Evolutionary conservation across 35 echinoderm and acorn worm species (phyloP).

Genomic region (Heliocidaris tuberculata): DNA sequence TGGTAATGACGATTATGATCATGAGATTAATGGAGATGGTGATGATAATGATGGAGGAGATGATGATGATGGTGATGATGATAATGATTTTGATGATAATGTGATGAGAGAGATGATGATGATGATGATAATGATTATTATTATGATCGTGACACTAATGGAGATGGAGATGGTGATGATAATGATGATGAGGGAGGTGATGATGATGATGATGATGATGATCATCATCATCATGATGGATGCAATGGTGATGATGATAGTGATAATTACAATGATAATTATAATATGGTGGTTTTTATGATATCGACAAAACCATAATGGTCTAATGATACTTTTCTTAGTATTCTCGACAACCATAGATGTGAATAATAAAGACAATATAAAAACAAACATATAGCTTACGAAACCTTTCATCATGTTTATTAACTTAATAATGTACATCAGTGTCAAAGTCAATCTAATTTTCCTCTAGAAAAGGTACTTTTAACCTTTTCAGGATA

Average conservation of each 20-base stretch:
- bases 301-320: too few relatives aligned
- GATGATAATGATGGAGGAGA: background rate
- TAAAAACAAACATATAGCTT: too few relatives aligned
- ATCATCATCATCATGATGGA: background rate
- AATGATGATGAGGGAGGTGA: background rate
- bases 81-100: background rate
- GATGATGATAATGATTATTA: background rate
- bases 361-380: too few relatives aligned
- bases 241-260: background rate
- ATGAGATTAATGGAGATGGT: background rate
- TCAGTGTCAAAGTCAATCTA: too few relatives aligned
- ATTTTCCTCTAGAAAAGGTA: too few relatives aligned
- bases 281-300: background rate
- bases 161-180: constrained; percentile 16
- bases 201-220: background rate
- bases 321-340: too few relatives aligned
- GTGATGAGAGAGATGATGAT: background rate
- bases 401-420: too few relatives aligned
- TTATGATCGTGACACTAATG: background rate
- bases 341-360: too few relatives aligned
- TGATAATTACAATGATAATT: background rate
- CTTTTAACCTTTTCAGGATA: too few relatives aligned
- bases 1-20: constrained; percentile 15
- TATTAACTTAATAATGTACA: too few relatives aligned
- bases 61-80: background rate